Evolutionary conservation across 2,113 vertebrate species (phyloP).

Genomic region (Aptenodytes forsteri): DNA sequence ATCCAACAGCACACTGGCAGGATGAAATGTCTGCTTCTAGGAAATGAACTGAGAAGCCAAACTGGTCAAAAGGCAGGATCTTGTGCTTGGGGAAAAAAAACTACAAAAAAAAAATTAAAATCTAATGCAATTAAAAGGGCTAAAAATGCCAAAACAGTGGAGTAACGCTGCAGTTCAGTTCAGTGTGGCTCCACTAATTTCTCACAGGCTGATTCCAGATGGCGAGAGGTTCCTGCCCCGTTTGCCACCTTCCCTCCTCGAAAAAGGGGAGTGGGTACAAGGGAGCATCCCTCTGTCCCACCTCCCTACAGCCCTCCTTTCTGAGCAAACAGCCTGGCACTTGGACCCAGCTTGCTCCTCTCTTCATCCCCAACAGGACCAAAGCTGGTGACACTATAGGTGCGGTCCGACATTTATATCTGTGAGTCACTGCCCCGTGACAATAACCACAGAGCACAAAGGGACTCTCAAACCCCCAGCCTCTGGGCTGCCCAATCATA

Average conservation of each 20-base stretch:
- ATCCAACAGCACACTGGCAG: not conserved
- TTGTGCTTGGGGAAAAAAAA: too few species aligned
- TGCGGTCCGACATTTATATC: not conserved
- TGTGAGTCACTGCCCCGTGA: not conserved
- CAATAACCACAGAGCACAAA: not conserved
- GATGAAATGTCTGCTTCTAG: not conserved
- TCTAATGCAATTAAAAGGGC: not conserved
- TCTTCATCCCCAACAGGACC: not conserved
- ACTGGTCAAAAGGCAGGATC: not conserved
- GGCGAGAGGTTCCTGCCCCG: rapidly evolving
- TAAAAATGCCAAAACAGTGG: not conserved
- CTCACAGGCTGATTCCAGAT: not conserved
- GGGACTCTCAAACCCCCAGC: not conserved
- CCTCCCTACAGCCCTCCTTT: too few species aligned
- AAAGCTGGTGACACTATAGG: not conserved
- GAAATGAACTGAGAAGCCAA: not conserved
- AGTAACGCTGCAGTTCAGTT: not conserved
- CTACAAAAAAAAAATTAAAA: not conserved
- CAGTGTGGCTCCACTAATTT: not conserved
- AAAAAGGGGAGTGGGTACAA: rapidly evolving
- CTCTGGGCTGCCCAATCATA: not conserved
- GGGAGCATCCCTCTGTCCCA: not conserved
- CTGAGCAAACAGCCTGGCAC: too few species aligned
- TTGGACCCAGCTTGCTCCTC: rapidly evolving
- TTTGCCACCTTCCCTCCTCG: not conserved